phyloP scores from a whole-genome alignment of 2,888 invertebrate species.

The Tridacna crocea region DNA sequence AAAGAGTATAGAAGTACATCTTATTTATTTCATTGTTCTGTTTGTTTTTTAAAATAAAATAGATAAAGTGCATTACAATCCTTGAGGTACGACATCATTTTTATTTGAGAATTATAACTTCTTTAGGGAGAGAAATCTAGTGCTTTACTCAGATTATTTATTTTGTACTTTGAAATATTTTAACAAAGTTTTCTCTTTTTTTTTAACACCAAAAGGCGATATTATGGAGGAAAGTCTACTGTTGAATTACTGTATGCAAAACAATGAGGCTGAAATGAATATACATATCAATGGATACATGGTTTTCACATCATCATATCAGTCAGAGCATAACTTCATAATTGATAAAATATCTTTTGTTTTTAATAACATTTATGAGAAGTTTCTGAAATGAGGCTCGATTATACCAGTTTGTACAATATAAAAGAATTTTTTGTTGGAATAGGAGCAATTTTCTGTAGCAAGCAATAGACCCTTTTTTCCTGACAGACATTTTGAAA shows the following conservation, averaged over 20 bases:
- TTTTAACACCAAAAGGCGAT: neutral
- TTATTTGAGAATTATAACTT: constrained; percentile 7
- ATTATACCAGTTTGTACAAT: no score
- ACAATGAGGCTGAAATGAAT: neutral
- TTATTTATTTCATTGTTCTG: constrained; percentile 27
- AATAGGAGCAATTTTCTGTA: no score
- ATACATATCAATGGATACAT: neutral
- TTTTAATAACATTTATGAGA: no score
- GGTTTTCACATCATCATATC: no score
- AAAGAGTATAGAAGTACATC: constrained; percentile 39
- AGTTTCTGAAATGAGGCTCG: no score
- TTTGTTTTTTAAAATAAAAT: neutral
- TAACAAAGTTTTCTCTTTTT: neutral
- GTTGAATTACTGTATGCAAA: constrained; percentile 20
- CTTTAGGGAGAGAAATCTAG: constrained; percentile 5
- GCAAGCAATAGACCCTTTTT: no score
- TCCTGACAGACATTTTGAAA: no score
- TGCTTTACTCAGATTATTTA: constrained; percentile 20
- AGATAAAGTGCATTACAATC: constrained; percentile 9
- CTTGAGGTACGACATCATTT: no score
- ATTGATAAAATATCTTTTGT: no score
- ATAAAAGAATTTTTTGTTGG: no score
- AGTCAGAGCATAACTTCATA: no score
- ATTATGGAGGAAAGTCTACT: neutral
- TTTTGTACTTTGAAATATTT: constrained; percentile 24